Evolutionary conservation across 1,140 invertebrate species (phyloP), one percentile per base, ranked within the genome.

Genomic region (Kradibia gibbosae): DNA sequence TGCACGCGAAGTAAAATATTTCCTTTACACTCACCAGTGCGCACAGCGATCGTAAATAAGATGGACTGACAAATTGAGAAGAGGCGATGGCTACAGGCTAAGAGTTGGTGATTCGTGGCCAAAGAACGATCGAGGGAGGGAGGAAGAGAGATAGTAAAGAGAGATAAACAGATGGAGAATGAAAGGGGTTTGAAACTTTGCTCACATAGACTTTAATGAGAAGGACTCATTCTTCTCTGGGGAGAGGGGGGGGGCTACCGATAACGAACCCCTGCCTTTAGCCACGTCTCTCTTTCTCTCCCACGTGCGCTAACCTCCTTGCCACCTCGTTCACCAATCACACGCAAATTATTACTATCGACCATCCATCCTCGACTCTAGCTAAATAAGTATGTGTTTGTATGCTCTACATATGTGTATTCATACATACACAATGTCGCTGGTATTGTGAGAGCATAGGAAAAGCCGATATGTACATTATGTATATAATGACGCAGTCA

Each of bases 341-440:
- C 82, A 84, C 82, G 79, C 82, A 85, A 84, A 85, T 85, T 85
- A 85, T 85, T 85, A 83, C 80, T 80, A 81, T 82, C 83, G 82
- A 84, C 80, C 82, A 48, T 79, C 80, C 50, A 71, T 57, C 77
- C 25, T 25, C 72, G 57, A 20, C 48, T 48, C 83, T 78, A 67
- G 62, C 82, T 78, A 50, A 78, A 70, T 70, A 53, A 31, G 15
- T 65, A 78, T 17, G 72, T 50, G 36, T 50, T n/a, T 70, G 67
- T 78, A 31, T 39, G 20, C 25, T 34, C 13, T 0, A 45, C 13
- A 17, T 17, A n/a, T 22, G 50, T 4, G 3, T 55, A 34, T 50
- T 1, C 17, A 25, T 0, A 57, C 22, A 57, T 5, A 13, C 25
- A 67, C 11, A 25, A 22, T 3, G n/a, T 3, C 36, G 36, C 17